Conservation (phyloP, 1,140 invertebrate species). For the Anastrepha obliqua region DNA sequence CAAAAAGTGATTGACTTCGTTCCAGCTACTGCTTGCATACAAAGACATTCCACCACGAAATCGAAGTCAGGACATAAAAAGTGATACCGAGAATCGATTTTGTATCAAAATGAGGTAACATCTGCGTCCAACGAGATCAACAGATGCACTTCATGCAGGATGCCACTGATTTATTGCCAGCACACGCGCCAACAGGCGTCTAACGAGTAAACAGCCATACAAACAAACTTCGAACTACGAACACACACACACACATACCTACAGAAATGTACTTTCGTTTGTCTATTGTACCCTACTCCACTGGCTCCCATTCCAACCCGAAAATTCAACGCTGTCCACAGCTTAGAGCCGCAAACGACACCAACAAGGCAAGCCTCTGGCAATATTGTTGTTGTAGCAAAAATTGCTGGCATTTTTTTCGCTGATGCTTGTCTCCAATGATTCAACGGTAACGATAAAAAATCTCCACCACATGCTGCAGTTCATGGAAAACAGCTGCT, state of each 20-base stretch:
- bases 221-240: background rate
- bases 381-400: constrained; percentile 18
- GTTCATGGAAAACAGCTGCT: constrained; percentile 25
- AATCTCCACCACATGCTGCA: constrained; percentile 39
- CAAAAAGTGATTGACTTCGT: background rate
- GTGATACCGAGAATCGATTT: constrained; percentile 21
- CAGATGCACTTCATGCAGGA: constrained; percentile 27
- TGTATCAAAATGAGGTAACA: constrained; percentile 32
- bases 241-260: background rate
- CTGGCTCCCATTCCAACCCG: no score
- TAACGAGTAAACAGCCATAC: constrained; percentile 3
- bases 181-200: constrained; percentile 34
- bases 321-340: background rate
- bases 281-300: background rate
- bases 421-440: background rate
- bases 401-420: constrained; percentile 19
- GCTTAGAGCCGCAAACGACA: background rate
- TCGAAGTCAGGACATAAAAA: background rate
- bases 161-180: constrained; percentile 36
- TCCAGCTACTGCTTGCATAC: background rate
- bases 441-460: constrained; percentile 22
- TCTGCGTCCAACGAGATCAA: constrained; percentile 41
- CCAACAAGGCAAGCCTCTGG: background rate
- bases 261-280: background rate
- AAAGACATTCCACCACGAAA: background rate